Percentiles rank a stretch among this genome's conserved stretches.
Evolutionary conservation across 2,113 vertebrate genomes (phyloP).

Genomic region (Tachysurus fulvidraco): DNA sequence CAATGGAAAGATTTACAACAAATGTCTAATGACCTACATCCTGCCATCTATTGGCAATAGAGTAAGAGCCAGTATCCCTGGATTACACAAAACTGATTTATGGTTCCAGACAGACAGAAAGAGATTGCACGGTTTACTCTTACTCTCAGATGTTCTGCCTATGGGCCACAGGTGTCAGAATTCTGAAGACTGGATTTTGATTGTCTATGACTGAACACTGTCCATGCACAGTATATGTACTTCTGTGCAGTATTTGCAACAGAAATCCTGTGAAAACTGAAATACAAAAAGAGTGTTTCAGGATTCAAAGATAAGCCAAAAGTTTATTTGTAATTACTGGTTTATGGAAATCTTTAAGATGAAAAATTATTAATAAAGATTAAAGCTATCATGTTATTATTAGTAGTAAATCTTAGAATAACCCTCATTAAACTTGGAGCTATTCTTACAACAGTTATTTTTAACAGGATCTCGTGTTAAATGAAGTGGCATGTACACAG

Average conservation of each 20-base stretch:
- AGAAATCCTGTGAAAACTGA: background rate
- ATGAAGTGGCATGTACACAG: background rate
- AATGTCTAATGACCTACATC: background rate
- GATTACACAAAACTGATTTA: background rate
- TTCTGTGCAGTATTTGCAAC: background rate
- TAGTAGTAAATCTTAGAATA: too few relatives aligned
- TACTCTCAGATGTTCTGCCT: background rate
- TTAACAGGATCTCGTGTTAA: background rate
- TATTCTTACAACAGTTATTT: background rate
- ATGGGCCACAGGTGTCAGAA: background rate
- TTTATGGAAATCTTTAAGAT: background rate
- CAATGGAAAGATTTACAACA: background rate
- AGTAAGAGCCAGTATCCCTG: background rate
- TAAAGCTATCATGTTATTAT: background rate
- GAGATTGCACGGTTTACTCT: slow-evolving; percentile 8
- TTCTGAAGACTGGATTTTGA: background rate
- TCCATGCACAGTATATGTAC: background rate
- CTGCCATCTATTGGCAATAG: background rate
- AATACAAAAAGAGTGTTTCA: background rate
- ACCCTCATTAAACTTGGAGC: background rate
- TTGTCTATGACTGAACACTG: background rate
- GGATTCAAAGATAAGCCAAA: background rate
- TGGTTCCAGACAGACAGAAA: slow-evolving; percentile 1
- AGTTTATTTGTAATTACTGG: background rate
- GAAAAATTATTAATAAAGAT: background rate